Base-by-base conservation (phyloP, 2,113 vertebrate genomes). In the Tyto alba region DNA sequence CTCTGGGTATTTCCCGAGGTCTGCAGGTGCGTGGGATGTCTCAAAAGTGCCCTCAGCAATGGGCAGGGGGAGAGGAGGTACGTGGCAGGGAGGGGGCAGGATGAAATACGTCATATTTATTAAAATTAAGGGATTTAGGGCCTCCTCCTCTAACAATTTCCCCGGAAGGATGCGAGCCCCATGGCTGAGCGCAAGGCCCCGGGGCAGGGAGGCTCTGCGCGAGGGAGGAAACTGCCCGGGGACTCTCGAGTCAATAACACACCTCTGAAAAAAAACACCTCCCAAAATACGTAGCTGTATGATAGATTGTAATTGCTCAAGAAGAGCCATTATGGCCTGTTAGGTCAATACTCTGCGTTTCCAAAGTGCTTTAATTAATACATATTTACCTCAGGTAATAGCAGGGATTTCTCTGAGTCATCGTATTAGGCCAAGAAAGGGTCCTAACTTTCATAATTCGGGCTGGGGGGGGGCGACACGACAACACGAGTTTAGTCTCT, bases 331-430 rank as follows among this genome's bases (percentile, higher is more conserved):
- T 96, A 93, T 1, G 2, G 96, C 89, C 89, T 18, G 23, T 80
- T 71, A 72, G 96, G 96, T 97, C 97, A 97, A 96, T 96, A 96
- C 79, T 90, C 94, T 93, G 85, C 86, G 59, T 96, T 77, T 89
- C 87, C 91, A 96, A 87, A 96, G 96, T 95, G 96, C 96, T 96
- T 97, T 97, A 97, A 97, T 97, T 97, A 97, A 97, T 97, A 97
- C 82, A 84, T 95, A 94, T 95, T 97, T 97, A 96, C 93, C 87
- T 94, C 96, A 97, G 94, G 88, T 80, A 91, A 88, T 76, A 93
- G 83, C 72, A 79, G 81, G 82, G 88, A 85, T 94, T 90, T 90
- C 94, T 95, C 92, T 34, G 53, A 90, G 89, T 56, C 4, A 0
- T 13, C 40, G n/a, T 80, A 45, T 64, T 25, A 66, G 92, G 72